Conservation (phyloP, 2,113 vertebrate genomes). For the Rhombomys opimus region DNA sequence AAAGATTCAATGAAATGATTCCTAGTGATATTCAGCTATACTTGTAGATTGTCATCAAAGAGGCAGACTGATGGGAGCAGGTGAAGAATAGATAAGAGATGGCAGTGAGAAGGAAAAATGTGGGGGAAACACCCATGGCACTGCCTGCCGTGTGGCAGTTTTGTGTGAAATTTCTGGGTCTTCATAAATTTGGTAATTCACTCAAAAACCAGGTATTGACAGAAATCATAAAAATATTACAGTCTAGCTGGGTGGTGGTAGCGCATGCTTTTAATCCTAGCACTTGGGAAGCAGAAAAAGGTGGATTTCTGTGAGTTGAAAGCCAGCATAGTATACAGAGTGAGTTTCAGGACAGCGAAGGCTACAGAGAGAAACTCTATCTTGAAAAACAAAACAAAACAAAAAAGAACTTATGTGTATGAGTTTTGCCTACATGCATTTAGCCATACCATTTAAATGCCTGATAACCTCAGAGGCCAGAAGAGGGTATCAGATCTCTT, state of each 20-base stretch:
- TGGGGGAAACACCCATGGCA: not conserved
- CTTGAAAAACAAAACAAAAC: not conserved
- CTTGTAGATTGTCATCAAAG: not conserved
- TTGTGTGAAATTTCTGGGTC: constrained; percentile 13
- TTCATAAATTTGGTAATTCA: constrained; percentile 27
- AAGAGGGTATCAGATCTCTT: not conserved
- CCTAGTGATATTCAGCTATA: not conserved
- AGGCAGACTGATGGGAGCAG: not conserved
- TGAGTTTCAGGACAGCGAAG: not conserved
- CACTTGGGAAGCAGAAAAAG: not conserved
- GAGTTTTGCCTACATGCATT: not conserved
- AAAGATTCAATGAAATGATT: not conserved
- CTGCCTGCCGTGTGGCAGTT: not conserved
- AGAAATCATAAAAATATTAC: constrained; percentile 33
- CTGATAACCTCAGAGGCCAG: not conserved
- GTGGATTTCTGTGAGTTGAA: not conserved
- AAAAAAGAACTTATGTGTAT: not conserved
- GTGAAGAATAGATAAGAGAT: not conserved
- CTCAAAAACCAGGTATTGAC: constrained; percentile 5
- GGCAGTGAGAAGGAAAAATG: not conserved
- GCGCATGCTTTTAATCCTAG: not conserved
- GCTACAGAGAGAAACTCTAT: not conserved
- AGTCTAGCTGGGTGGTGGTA: not conserved
- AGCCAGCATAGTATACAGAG: not conserved
- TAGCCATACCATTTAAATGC: not conserved